Evolutionary conservation across 2,888 invertebrate species (phyloP).

Genomic region (Pristionchus maxplancki): DNA sequence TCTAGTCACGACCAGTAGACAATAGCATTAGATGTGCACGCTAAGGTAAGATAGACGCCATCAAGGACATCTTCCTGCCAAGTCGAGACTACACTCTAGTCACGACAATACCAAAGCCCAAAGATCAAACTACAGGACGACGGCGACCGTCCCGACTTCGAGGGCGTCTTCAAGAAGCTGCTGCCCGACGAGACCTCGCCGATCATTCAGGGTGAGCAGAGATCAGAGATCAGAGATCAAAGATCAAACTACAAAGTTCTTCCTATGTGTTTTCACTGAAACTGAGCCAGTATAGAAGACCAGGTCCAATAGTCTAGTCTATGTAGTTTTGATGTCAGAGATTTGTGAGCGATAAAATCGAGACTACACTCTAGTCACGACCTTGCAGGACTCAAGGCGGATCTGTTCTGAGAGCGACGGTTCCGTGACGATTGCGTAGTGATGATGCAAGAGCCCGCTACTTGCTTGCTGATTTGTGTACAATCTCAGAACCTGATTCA

Average conservation of each 20-base stretch:
- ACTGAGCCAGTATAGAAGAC: no score
- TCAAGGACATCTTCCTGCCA: not conserved
- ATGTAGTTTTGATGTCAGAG: no score
- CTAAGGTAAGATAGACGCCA: no score
- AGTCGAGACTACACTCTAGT: no score
- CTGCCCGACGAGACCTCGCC: constrained; percentile 51
- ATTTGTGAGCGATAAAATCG: no score
- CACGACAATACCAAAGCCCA: no score
- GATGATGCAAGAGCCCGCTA: not conserved
- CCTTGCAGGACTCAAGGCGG: not conserved
- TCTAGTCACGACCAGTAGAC: no score
- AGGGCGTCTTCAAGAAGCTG: constrained; percentile 41
- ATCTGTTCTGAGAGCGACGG: constrained; percentile 27
- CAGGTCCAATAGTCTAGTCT: no score
- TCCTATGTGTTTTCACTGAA: not conserved
- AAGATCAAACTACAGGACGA: constrained; percentile 22
- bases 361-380: no score
- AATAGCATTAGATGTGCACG: no score
- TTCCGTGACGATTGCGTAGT: not conserved
- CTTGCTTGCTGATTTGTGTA: not conserved
- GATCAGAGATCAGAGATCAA: not conserved
- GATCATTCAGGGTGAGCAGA: not conserved
- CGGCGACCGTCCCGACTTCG: constrained; percentile 49
- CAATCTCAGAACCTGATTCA: constrained; percentile 37
- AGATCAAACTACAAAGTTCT: not conserved